Base-by-base conservation (phyloP, 92 coral and sea anemone genomes). In the Scolanthus callimorphus region DNA sequence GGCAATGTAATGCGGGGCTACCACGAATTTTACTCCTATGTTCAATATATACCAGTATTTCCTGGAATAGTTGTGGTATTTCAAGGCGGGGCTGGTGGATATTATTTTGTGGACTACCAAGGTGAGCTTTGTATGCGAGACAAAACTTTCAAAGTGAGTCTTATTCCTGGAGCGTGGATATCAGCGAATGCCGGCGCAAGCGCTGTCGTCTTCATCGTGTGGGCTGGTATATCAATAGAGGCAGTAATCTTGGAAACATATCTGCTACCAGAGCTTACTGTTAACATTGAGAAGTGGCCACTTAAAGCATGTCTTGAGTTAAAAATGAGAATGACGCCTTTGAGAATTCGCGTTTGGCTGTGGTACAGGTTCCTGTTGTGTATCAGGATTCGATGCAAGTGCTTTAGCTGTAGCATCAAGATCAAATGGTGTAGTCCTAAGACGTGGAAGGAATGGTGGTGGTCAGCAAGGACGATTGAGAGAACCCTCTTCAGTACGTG, bases 101-200 rank as follows among this genome's bases (percentile, higher is more conserved):
- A 92, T 59, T 92, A 81, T 52, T 69, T 65, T 49, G 86, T 85
- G 24, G 91, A 92, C 51, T 84, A 64, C 56, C 75, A 83, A 57
- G 84, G 84, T 4, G 77, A 76, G 50, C 49, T 92, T 12, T 88
- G 98, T 51, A 62, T 85, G 57, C 81, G 85, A 11, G 94, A 92
- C 51, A 80, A 73, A 50, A 58, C 57, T 26, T 77, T 88, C 43
- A 89, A 76, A 52, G 78, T 85, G 20, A 89, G 80, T 8, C 55
- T 91, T 20, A 80, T 87, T 24, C 97, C 97, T 0, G 98, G 98
- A 15, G 98, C 96, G 0, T 84, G 84, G 92, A 63, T 92, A 12
- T 58, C 80, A 1, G 96, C 76, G 4, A 66, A 88, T 67, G 96
- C 85, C 12, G 96, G 98, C 0, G 98, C 91, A n/a, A 58, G 96